Conservation (phyloP, 2,888 invertebrate genomes). For the Scaptomyza cyrtandrae region DNA sequence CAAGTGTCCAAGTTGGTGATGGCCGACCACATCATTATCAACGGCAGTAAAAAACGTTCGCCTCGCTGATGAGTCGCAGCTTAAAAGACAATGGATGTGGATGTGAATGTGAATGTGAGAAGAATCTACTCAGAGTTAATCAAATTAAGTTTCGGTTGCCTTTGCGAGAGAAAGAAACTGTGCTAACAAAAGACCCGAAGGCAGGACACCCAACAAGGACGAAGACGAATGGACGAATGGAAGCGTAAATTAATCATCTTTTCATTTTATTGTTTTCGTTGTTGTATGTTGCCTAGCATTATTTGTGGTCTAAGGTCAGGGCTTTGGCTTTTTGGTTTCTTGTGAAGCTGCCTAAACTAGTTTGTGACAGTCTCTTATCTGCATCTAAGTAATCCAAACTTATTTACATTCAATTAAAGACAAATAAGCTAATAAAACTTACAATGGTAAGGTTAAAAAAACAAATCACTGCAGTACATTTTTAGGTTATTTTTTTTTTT, state of each 20-base stretch:
- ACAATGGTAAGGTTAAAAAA: not conserved
- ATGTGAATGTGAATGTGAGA: slow-evolving; percentile 2
- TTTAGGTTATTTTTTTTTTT: not conserved
- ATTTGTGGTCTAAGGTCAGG: slow-evolving; percentile 8
- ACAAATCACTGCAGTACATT: too few species aligned
- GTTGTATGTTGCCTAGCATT: slow-evolving; percentile 18
- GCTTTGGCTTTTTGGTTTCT: slow-evolving; percentile 11
- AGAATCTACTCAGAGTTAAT: slow-evolving; percentile 65
- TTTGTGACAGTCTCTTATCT: not conserved
- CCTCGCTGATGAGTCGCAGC: slow-evolving; percentile 55
- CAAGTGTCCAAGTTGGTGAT: slow-evolving; percentile 44
- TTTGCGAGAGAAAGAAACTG: slow-evolving; percentile 47
- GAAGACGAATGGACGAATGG: slow-evolving; percentile 48
- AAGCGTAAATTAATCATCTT: slow-evolving; percentile 73
- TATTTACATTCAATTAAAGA: not conserved
- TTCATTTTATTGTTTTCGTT: slow-evolving; percentile 39
- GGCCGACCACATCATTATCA: slow-evolving; percentile 68
- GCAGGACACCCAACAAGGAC: slow-evolving; percentile 13
- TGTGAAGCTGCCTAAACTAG: not conserved
- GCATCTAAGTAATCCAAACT: not conserved
- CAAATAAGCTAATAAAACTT: not conserved
- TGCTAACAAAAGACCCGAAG: slow-evolving; percentile 45
- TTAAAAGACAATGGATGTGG: slow-evolving; percentile 54
- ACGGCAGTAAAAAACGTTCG: slow-evolving; percentile 24
- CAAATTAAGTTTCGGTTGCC: slow-evolving; percentile 70